Conservation (phyloP, 2,113 vertebrate genomes). For the Macroglossus sobrinus region DNA sequence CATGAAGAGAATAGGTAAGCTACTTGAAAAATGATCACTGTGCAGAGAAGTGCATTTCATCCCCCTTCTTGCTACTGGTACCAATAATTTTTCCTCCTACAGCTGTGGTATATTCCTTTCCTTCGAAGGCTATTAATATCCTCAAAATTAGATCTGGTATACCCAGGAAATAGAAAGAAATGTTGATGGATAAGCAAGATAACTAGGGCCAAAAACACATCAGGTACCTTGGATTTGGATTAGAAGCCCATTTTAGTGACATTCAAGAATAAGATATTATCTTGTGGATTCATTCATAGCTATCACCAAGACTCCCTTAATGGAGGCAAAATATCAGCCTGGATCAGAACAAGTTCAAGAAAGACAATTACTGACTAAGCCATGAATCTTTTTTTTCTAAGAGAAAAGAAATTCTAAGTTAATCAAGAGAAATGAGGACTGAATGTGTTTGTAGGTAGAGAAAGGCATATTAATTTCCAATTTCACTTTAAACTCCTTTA, state of each 20-base stretch:
- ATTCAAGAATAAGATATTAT: slow-evolving; percentile 13
- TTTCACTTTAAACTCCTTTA: slow-evolving; percentile 6
- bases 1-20: neutral
- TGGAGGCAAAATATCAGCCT: slow-evolving; percentile 1
- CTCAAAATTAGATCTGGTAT: neutral
- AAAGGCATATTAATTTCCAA: slow-evolving; percentile 8
- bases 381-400: neutral
- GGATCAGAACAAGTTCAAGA: neutral
- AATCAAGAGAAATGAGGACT: neutral
- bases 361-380: slow-evolving; percentile 17
- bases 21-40: neutral
- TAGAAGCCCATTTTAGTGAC: slow-evolving; percentile 20
- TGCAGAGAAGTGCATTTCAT: neutral
- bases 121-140: neutral
- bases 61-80: neutral
- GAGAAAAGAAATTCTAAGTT: neutral
- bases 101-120: neutral
- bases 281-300: neutral
- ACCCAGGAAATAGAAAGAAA: neutral
- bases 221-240: neutral
- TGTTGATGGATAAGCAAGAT: neutral
- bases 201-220: neutral
- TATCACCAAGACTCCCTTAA: slow-evolving; percentile 14
- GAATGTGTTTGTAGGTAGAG: neutral
- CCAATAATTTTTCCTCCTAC: neutral